Percentiles rank a stretch among this genome's conserved stretches.
phyloP scores from a whole-genome alignment of 2,888 invertebrate genomes.

The Watsonalla binaria region DNA sequence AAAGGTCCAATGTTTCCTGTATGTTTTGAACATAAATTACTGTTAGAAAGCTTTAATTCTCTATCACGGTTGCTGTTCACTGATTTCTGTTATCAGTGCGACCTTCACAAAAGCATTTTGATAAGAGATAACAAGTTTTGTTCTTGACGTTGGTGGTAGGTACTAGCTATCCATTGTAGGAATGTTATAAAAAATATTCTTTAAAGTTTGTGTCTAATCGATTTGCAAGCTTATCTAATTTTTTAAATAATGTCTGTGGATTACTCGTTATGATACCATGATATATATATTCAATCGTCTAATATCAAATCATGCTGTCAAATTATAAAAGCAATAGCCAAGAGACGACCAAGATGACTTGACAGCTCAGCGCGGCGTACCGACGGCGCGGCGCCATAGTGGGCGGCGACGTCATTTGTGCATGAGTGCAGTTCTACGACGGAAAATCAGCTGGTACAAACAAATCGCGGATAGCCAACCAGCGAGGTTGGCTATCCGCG shows the following conservation, averaged over 20 bases:
- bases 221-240: too few species aligned
- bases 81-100: constrained; percentile 50
- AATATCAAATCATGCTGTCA: too few species aligned
- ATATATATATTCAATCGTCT: too few species aligned
- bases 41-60: constrained; percentile 12
- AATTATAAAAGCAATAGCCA: too few species aligned
- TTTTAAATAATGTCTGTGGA: too few species aligned
- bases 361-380: constrained; percentile 3
- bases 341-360: too few species aligned
- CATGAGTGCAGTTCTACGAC: constrained; percentile 41
- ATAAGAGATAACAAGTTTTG: constrained; percentile 68
- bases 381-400: constrained; percentile 14
- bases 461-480: too few species aligned
- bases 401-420: constrained; percentile 36
- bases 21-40: too few species aligned
- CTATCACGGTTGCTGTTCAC: constrained; percentile 18
- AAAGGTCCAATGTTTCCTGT: too few species aligned
- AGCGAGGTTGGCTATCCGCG: constrained; percentile 6
- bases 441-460: constrained; percentile 59
- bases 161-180: neutral
- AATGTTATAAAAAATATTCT: neutral
- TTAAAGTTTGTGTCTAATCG: too few species aligned
- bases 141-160: constrained; percentile 13
- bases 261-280: too few species aligned
- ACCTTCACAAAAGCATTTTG: constrained; percentile 75